Base-by-base conservation (phyloP, 2,888 invertebrate genomes). In the Caenorhabditis sp. region DNA sequence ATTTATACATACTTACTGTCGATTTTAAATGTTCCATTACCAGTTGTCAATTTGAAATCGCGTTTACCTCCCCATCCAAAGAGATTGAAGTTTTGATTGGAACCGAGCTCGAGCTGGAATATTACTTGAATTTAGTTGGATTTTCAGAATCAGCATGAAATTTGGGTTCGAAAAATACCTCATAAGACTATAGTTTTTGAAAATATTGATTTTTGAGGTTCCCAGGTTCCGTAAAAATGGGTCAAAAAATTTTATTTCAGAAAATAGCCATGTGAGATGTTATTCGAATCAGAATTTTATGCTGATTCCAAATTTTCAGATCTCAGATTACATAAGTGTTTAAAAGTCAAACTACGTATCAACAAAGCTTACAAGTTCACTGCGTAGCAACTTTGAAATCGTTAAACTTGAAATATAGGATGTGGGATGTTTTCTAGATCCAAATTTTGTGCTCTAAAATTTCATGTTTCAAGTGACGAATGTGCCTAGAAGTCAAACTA, bases 11-110 rank as follows among this genome's bases (percentile, higher is more conserved):
- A 67, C 76, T 70, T 50, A 77, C 77, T 70, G 31, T 70, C 66
- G 31, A 77, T 71, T 64, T 80, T 67, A 63, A 77, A 80, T 8
- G 73, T 77, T 50, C 77, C 77, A 56, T 77, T 74, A 23, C 77
- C 77, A n/a, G 73, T 70, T 20, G 67, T 70, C 60, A 80, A 57
- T 56, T 73, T 70, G 54, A 77, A 63, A 50, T 77, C 67, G 49
- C 76, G 59, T 59, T 71, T 63, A 23, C 69, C 70, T 38, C 80
- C 80, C 73, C 73, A 80, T 5, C 80, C 80, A 38, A 80, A 66
- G 10, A 80, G 52, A 65, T 80, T 76, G 53, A 80, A 62, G 49
- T 76, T 73, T 57, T 74, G 64, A 43, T 60, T 70, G 59, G 69
- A 71, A 54, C 63, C 17, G 2, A 43, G 14, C 17, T 43, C 43